Conservation (phyloP, 2,888 invertebrate species). For the Tenthredo livida region DNA sequence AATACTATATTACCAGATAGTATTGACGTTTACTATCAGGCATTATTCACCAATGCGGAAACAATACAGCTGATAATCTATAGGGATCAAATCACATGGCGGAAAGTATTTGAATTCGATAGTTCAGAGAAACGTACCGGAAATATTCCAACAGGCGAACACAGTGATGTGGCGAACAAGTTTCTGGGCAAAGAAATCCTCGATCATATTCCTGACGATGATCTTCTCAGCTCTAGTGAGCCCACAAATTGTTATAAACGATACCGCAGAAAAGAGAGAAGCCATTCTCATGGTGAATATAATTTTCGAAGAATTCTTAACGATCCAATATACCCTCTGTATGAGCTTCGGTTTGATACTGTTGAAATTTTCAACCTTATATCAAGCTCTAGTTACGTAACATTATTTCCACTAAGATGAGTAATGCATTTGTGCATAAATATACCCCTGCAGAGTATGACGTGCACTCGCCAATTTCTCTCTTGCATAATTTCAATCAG, state of each 20-base stretch:
- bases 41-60: neutral
- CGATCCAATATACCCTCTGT: neutral
- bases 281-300: neutral
- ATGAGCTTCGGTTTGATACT: neutral
- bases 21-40: neutral
- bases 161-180: conserved; percentile 61
- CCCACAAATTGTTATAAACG: neutral
- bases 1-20: neutral
- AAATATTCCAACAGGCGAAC: conserved; percentile 63
- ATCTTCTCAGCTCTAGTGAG: neutral
- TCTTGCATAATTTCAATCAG: conserved; percentile 34
- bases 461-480: conserved; percentile 19
- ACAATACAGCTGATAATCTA: neutral
- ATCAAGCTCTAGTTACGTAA: conserved; percentile 28
- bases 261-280: neutral
- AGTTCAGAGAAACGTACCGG: conserved; percentile 55
- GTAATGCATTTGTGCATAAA: conserved; percentile 35
- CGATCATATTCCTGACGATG: neutral
- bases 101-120: neutral
- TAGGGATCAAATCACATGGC: neutral
- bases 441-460: neutral
- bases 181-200: conserved; percentile 61
- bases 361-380: neutral
- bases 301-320: neutral
- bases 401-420: neutral